phyloP scores from a whole-genome alignment of 2,888 invertebrate species.

The Elysia crispata region DNA sequence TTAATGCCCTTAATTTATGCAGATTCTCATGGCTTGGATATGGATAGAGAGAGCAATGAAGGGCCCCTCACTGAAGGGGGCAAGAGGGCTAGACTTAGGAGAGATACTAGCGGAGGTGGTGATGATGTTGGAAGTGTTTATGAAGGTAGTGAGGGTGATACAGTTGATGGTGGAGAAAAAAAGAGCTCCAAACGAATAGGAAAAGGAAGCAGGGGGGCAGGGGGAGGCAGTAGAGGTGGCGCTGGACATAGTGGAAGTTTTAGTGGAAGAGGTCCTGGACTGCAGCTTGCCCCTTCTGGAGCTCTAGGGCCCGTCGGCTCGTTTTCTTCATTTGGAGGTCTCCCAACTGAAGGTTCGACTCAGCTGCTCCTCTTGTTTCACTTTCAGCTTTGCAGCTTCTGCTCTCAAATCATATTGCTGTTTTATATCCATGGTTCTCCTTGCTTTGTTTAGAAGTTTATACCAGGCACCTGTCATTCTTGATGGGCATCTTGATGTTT shows the following conservation, averaged over 20 bases:
- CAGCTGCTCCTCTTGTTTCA: too few species aligned
- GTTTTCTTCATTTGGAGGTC: constrained; percentile 18
- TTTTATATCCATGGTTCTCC: too few species aligned
- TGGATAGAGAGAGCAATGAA: not conserved
- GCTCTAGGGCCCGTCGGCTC: not conserved
- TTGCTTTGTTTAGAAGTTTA: too few species aligned
- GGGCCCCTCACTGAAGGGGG: not conserved
- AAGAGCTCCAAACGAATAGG: not conserved
- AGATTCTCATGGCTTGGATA: not conserved
- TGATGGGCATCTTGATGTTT: too few species aligned
- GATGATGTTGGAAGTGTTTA: constrained; percentile 5
- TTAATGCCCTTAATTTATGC: not conserved
- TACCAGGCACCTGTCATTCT: too few species aligned
- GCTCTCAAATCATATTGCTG: too few species aligned
- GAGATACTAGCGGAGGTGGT: not conserved
- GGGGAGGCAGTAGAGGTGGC: not conserved
- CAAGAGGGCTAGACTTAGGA: not conserved
- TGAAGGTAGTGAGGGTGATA: constrained; percentile 9
- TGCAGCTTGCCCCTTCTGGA: not conserved
- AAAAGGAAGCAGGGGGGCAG: constrained; percentile 1
- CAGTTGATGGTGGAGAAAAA: not conserved
- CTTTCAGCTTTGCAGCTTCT: too few species aligned
- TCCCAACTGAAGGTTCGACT: constrained; percentile 39
- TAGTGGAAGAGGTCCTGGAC: too few species aligned
- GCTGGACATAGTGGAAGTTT: not conserved